Percentiles rank a stretch among this genome's conserved stretches.
Evolutionary conservation across 2,797 vertebrate species (phyloP).

Genomic region (Coendou prehensilis): DNA sequence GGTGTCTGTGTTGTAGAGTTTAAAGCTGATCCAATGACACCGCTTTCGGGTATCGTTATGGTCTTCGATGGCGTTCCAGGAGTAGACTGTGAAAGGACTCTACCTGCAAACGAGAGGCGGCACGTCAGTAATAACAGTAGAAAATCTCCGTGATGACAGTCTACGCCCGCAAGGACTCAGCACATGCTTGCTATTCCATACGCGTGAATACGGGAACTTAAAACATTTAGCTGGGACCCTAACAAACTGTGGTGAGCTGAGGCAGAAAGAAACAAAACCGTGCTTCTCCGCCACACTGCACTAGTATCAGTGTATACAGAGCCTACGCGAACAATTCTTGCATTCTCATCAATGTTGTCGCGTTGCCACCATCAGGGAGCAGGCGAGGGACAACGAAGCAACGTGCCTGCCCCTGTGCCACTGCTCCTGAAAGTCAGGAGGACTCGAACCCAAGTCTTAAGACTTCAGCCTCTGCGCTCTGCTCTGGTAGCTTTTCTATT

Average conservation of each 20-base stretch:
- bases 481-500: background rate
- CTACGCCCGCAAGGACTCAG: background rate
- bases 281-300: slow-evolving; percentile 24
- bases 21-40: slow-evolving; percentile 90
- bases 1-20: slow-evolving; percentile 92
- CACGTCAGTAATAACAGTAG: slow-evolving; percentile 65
- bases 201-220: background rate
- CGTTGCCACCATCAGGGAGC: background rate
- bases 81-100: slow-evolving; percentile 94
- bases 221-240: background rate
- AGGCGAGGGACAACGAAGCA: background rate
- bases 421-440: slow-evolving; percentile 18
- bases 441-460: slow-evolving; percentile 12
- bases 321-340: slow-evolving; percentile 36
- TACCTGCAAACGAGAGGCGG: slow-evolving; percentile 90
- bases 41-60: slow-evolving; percentile 94
- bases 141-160: slow-evolving; percentile 24
- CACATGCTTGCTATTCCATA: background rate
- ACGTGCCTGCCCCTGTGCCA: background rate
- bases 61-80: slow-evolving; percentile 94
- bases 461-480: slow-evolving; percentile 1
- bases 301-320: slow-evolving; percentile 1
- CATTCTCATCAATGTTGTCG: background rate
- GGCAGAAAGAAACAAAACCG: slow-evolving; percentile 9
- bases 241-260: background rate